Conservation (phyloP, 1,140 invertebrate species). For the Triops longicaudatus region DNA sequence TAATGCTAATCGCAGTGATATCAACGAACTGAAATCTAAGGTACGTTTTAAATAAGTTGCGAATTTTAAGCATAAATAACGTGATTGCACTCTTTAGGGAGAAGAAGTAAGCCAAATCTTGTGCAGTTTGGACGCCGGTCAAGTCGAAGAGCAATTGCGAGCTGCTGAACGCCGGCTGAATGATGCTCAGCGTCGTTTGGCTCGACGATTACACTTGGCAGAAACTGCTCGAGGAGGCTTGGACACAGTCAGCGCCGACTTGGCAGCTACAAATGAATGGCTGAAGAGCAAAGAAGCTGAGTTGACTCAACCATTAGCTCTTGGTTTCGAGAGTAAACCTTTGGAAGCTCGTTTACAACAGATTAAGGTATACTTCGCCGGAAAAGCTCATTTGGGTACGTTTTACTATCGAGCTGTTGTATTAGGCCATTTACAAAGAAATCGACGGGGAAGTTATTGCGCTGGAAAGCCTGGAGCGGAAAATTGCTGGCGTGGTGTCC, state of each 20-base stretch:
- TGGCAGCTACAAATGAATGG: slow-evolving; percentile 55
- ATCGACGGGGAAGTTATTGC: slow-evolving; percentile 71
- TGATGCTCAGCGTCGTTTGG: slow-evolving; percentile 71
- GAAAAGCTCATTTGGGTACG: not conserved
- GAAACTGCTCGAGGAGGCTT: slow-evolving; percentile 54
- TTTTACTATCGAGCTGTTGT: not conserved
- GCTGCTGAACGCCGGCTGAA: slow-evolving; percentile 69
- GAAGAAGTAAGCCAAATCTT: slow-evolving; percentile 33
- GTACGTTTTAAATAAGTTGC: slow-evolving; percentile 45
- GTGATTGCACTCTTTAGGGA: slow-evolving; percentile 30
- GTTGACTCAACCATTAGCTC: slow-evolving; percentile 46
- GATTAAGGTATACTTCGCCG: slow-evolving; percentile 46
- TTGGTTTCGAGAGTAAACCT: slow-evolving; percentile 64
- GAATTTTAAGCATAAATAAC: slow-evolving; percentile 42
- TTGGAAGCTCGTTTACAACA: slow-evolving; percentile 61
- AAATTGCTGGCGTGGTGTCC: slow-evolving; percentile 68
- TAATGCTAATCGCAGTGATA: slow-evolving; percentile 43
- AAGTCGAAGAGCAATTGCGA: slow-evolving; percentile 82
- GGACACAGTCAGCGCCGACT: slow-evolving; percentile 51
- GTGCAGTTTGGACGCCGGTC: slow-evolving; percentile 73
- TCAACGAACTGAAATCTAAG: slow-evolving; percentile 32
- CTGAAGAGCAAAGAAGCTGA: slow-evolving; percentile 59
- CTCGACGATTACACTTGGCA: slow-evolving; percentile 52
- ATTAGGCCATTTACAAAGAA: slow-evolving; percentile 62
- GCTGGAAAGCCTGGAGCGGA: slow-evolving; percentile 69